Evolutionary conservation across 2,113 vertebrate species (phyloP).

Genomic region (Hemiscyllium ocellatum): DNA sequence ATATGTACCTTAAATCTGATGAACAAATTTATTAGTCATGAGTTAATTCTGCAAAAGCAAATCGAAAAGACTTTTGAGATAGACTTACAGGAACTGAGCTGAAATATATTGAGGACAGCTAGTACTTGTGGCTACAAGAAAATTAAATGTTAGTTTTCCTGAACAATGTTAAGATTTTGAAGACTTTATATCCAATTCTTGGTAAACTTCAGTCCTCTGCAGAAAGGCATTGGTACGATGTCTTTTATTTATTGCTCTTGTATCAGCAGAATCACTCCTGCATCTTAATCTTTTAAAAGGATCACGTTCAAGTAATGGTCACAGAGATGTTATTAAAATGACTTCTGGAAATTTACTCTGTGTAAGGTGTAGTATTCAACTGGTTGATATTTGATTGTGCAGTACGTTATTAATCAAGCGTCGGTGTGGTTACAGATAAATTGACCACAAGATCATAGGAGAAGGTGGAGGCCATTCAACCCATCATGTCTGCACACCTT

Average conservation of each 20-base stretch:
- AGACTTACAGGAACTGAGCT: neutral
- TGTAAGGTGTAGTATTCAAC: neutral
- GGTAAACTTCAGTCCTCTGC: neutral
- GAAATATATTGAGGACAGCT: neutral
- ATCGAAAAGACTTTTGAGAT: neutral
- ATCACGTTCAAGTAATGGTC: neutral
- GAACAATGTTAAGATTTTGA: conserved; percentile 5
- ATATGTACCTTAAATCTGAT: neutral
- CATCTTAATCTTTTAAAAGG: neutral
- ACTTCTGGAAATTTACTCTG: neutral
- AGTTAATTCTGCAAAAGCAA: neutral
- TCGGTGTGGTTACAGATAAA: neutral
- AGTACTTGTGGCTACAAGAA: neutral
- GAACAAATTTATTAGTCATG: neutral
- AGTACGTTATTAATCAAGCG: neutral
- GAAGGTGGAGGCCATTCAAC: too few species aligned
- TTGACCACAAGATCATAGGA: neutral
- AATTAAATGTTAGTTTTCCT: neutral
- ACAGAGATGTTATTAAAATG: neutral
- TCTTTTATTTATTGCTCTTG: neutral
- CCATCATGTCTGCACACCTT: too few species aligned
- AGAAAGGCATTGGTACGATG: neutral
- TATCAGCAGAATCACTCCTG: neutral
- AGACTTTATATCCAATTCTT: neutral
- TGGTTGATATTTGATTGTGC: neutral